Base-by-base conservation (phyloP, 2,113 vertebrate species). In the Azemiops feae region DNA sequence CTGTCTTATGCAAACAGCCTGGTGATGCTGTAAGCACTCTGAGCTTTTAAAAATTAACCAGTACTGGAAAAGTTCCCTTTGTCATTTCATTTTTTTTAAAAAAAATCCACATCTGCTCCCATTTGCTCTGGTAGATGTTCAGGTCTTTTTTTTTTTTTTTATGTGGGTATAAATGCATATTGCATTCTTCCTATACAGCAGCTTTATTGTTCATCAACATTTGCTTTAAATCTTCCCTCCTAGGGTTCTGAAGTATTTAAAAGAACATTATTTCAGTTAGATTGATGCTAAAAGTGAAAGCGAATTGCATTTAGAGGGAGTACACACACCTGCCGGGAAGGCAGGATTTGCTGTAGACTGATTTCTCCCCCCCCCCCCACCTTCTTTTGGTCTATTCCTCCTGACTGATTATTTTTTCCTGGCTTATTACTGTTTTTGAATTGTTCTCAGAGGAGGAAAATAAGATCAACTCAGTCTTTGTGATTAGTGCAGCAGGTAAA, bases 401-500 rank as follows among this genome's bases (percentile, higher is more conserved):
- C 25, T 3, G 34, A 39, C n/a, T 64, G 27, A 64, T 34, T 81
- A n/a, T 27, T 20, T 81, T 81, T 81, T 39, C 74, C 39, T 81
- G 74, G 18, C 20, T 54, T 92, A 91, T 43, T 30, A 20, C 5
- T 69, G 53, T 89, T 90, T 64, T 45, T 25, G 90, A 9, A 3
- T 7, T n/a, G 9, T 14, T 11, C 5, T 91, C 60, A 47, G 20
- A 64, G 93, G 18, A 58, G 93, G 93, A 88, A 30, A 39, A 55
- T 25, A 3, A 87, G 12, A 34, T 85, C 92, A 93, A 85, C 85
- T 92, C 11, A 89, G 1, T 81, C 95, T 88, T 53, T 93, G 53
- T 47, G 1, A 43, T 91, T 4, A 81, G 3, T 52, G n/a, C 60
- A 87, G 16, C 85, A 88, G 23, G 2, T 91, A 87, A 94, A 91